phyloP scores from a whole-genome alignment of 92 coral and sea anemone species.

The Ricordea florida region DNA sequence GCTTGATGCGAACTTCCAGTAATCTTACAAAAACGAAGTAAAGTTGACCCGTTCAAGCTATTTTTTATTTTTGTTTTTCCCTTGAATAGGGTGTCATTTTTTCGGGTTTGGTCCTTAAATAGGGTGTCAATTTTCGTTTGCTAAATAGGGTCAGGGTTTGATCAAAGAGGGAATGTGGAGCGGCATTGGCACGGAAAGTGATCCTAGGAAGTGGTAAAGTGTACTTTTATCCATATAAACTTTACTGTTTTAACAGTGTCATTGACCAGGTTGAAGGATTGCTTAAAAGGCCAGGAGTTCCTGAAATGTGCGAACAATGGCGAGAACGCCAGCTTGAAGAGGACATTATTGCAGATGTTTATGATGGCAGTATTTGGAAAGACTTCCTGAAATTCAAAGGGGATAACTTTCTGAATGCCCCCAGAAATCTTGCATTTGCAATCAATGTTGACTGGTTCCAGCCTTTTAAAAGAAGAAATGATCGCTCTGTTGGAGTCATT shows the following conservation, averaged over 20 bases:
- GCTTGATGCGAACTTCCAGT: no score
- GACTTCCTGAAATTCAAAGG: conserved; percentile 16
- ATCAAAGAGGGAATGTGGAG: conserved; percentile 43
- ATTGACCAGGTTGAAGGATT: conserved; percentile 23
- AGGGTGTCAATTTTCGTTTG: no score
- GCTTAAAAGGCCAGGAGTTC: no score
- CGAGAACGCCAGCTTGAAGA: background rate
- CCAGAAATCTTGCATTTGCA: conserved; percentile 23
- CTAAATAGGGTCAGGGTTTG: no score
- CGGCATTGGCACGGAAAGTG: conserved; percentile 18
- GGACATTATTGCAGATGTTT: conserved; percentile 11
- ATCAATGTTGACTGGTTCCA: conserved; percentile 18
- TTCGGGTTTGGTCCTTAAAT: no score
- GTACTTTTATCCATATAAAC: conserved; percentile 34
- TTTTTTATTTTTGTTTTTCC: no score
- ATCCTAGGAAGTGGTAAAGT: conserved; percentile 4
- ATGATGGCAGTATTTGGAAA: conserved; percentile 23
- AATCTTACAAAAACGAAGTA: no score
- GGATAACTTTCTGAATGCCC: conserved; percentile 21
- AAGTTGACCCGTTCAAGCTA: no score
- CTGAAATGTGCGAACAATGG: conserved; percentile 40
- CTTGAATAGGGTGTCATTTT: no score
- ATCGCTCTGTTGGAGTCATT: conserved; percentile 42
- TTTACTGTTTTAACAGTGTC: conserved; percentile 38
- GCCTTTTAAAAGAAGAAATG: no score